Percentiles rank a stretch among this genome's conserved stretches.
These are phyloP conservation scores for Phaethon lepturus DNA, from an alignment of 2,113 vertebrate species.

Conservation along the genomic window DNA sequence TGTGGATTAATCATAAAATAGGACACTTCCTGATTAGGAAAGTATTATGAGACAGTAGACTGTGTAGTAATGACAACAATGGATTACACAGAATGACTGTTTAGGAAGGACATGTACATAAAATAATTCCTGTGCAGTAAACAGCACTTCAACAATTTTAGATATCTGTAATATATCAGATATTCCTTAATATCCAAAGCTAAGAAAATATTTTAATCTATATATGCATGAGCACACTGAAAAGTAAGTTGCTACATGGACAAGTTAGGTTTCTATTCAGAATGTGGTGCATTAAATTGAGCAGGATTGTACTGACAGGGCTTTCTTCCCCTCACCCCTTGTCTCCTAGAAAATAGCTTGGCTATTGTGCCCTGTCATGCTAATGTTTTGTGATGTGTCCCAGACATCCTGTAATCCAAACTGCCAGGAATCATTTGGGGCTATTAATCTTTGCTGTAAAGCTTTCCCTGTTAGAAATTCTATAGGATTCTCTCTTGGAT, in stretches of 20 bases:
- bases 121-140: background rate
- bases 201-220: background rate
- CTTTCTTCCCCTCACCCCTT: background rate
- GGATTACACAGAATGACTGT: conserved; percentile 9
- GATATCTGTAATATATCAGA: background rate
- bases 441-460: background rate
- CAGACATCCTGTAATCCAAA: background rate
- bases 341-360: background rate
- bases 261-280: background rate
- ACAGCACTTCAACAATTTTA: background rate
- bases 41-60: conserved; percentile 43
- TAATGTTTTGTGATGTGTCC: background rate
- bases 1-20: conserved; percentile 56
- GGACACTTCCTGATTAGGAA: conserved; percentile 50
- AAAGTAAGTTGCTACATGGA: background rate
- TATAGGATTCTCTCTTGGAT: background rate
- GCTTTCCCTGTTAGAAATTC: background rate
- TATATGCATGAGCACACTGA: background rate
- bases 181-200: background rate
- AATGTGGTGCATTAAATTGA: background rate
- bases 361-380: background rate
- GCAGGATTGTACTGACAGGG: background rate
- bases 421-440: background rate
- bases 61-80: conserved; percentile 37
- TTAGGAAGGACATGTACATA: background rate